Evolutionary conservation across 2,113 vertebrate species (phyloP), one percentile per base, ranked within the genome.

Genomic region (Sorex fumeus): DNA sequence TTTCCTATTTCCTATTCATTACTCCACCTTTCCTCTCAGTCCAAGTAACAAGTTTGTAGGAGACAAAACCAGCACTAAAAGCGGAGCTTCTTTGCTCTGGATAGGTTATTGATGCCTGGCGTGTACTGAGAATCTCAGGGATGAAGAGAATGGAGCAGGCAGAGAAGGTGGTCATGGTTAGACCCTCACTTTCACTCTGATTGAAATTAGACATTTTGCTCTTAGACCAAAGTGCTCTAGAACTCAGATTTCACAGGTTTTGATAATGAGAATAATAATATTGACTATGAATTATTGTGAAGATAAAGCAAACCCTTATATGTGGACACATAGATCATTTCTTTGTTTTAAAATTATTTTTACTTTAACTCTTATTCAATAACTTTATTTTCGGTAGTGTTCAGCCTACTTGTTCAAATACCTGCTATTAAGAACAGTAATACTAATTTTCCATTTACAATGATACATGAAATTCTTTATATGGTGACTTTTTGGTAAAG

Each of bases 21-120:
- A n/a, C n/a, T n/a, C n/a, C 6, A 47, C 11, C 11, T 47, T 6
- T 47, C 45, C 11, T 47, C 45, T 47, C 45, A 47, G 45, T 32
- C 23, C 72, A 36, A 60, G 21, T 67, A 71, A 34, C n/a, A 21
- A 64, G 19, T 16, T 21, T 57, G 27, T n/a, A 81, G 50, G 34
- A 85, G 43, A 62, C 4, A 60, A 94, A 92, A 30, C n/a, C 62
- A 47, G 34, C 21, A 50, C 67, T 66, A 32, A 86, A 77, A 60
- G 28, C 45, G 34, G 21, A 64, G 28, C 60, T 13, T 53, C 28
- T 43, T 67, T 82, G 9, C n/a, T 82, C n/a, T 77, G 86, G 36
- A 27, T 25, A 16, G 28, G 12, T 0, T 67, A 8, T 43, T 79
- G 25, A 75, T 75, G 62, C 21, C 8, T 92, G 8, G 10, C 64